These are phyloP conservation scores for Pomacea maculata DNA, from an alignment of 1,140 invertebrate genomes.

Conservation along the genomic window DNA sequence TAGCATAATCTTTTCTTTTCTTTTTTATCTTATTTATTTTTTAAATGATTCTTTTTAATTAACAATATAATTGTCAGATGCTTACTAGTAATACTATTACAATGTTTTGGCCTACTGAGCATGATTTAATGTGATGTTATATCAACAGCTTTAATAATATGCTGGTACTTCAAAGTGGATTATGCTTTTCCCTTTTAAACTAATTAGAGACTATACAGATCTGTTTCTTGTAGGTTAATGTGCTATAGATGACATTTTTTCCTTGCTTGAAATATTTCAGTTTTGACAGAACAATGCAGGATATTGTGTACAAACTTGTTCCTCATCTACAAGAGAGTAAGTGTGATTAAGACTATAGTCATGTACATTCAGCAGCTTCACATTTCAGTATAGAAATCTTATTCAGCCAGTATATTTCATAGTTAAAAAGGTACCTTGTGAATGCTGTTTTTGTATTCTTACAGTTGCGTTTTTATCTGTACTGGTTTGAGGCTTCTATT, in stretches of 20 bases:
- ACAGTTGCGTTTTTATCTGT: too few relatives aligned
- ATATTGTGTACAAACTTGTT: slow-evolving; percentile 92
- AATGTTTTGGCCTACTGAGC: not conserved
- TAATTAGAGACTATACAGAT: not conserved
- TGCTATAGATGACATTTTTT: not conserved
- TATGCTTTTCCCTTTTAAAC: not conserved
- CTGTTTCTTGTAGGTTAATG: not conserved
- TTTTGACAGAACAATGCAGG: slow-evolving; percentile 95
- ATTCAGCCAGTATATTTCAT: too few relatives aligned
- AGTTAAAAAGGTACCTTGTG: too few relatives aligned
- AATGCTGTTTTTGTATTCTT: too few relatives aligned
- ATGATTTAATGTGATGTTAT: not conserved
- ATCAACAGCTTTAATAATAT: not conserved
- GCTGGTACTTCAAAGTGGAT: not conserved
- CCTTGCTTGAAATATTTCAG: slow-evolving; percentile 41
- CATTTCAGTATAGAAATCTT: too few relatives aligned
- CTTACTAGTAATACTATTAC: not conserved
- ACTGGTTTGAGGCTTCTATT: too few relatives aligned
- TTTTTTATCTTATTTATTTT: not conserved
- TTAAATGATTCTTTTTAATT: not conserved
- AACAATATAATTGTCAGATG: not conserved
- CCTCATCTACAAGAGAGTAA: slow-evolving; percentile 65
- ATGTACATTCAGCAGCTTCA: too few relatives aligned
- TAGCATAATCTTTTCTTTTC: not conserved
- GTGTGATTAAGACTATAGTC: slow-evolving; percentile 20